Percentiles rank a stretch among this genome's conserved stretches.
Conservation (phyloP, 2,113 vertebrate genomes). For the Polypterus bichir region DNA sequence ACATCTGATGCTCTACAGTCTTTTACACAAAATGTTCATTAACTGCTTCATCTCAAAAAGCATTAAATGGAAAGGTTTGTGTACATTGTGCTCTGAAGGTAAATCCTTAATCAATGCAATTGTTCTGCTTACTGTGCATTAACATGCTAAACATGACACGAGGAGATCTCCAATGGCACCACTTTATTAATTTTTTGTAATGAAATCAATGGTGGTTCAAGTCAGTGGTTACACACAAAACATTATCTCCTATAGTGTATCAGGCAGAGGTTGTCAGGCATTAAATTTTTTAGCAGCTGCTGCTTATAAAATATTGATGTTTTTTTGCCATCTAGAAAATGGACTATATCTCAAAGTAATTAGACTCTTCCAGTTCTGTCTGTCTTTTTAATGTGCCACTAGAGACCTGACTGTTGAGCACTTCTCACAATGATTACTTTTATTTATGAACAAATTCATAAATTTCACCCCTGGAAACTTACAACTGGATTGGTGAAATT, state of each 20-base stretch:
- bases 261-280: conserved; percentile 34
- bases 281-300: conserved; percentile 49
- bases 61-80: no score
- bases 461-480: no score
- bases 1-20: no score
- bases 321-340: conserved; percentile 47
- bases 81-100: no score
- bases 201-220: conserved; percentile 45
- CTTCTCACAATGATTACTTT: no score
- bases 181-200: conserved; percentile 44
- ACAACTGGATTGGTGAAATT: no score
- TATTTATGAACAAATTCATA: no score
- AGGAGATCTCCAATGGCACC: conserved; percentile 26
- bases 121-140: no score
- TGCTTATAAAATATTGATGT: conserved; percentile 56
- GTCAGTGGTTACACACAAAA: conserved; percentile 40
- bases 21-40: no score
- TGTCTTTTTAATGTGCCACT: conserved; percentile 40
- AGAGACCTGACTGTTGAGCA: conserved; percentile 25
- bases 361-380: conserved; percentile 48
- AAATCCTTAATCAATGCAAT: no score
- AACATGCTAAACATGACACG: no score
- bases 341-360: conserved; percentile 49
- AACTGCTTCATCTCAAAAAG: no score
- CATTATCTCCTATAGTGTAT: conserved; percentile 39